Evolutionary conservation across 2,888 invertebrate genomes (phyloP).

Genomic region (Melipona beecheii): DNA sequence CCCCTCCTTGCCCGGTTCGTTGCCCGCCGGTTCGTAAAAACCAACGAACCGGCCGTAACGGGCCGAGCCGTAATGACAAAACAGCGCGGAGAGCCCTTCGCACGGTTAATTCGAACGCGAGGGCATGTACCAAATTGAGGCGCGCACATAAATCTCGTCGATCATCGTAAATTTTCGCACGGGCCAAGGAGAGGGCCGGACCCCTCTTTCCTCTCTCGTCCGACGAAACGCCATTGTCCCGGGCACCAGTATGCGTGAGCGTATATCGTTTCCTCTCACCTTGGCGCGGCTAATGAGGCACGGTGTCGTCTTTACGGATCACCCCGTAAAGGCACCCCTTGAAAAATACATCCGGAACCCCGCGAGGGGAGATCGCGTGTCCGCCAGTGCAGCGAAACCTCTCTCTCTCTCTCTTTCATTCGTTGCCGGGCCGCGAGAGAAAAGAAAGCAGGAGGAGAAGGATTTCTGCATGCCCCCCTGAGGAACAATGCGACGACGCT

Average conservation of each 20-base stretch:
- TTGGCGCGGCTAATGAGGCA: constrained; percentile 61
- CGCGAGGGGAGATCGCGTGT: constrained; percentile 3
- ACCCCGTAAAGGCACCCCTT: constrained; percentile 60
- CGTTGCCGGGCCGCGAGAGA: constrained; percentile 10
- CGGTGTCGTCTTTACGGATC: constrained; percentile 69
- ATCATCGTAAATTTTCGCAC: constrained; percentile 57
- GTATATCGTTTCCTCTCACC: constrained; percentile 56
- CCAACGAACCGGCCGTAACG: not conserved
- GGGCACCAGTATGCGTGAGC: constrained; percentile 2
- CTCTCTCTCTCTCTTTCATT: too few relatives aligned
- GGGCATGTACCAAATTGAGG: constrained; percentile 50
- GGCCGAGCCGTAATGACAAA: constrained; percentile 32
- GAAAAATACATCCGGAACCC: constrained; percentile 51
- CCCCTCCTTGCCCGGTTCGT: too few relatives aligned
- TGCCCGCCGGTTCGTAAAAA: too few relatives aligned
- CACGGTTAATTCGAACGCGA: constrained; percentile 51
- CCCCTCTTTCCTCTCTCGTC: not conserved
- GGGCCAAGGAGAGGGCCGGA: not conserved
- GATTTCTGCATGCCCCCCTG: constrained; percentile 61
- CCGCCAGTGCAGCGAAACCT: too few relatives aligned
- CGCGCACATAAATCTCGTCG: constrained; percentile 51
- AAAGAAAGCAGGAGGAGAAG: constrained; percentile 45
- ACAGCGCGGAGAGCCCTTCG: constrained; percentile 20
- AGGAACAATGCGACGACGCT: constrained; percentile 70
- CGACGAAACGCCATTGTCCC: constrained; percentile 51